Evolutionary conservation across 1,140 invertebrate species (phyloP).

Genomic region (Pararge aegeria): DNA sequence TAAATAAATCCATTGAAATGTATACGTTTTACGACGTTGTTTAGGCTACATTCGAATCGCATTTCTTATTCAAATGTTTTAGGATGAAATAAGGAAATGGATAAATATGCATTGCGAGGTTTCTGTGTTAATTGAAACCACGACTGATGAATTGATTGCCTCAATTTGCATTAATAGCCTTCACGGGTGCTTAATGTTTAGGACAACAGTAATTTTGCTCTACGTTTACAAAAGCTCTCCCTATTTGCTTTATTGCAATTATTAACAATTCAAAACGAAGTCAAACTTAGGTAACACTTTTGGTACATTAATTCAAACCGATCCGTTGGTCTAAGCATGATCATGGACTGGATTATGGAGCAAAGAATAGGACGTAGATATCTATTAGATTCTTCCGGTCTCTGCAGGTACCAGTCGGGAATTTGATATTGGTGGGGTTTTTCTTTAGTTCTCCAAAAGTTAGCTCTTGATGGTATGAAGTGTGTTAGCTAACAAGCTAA

Average conservation of each 20-base stretch:
- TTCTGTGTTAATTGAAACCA: constrained; percentile 41
- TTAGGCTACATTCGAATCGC: constrained; percentile 15
- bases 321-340: too few relatives aligned
- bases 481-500: too few relatives aligned
- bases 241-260: not conserved
- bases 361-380: too few relatives aligned
- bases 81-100: constrained; percentile 23
- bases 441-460: too few relatives aligned
- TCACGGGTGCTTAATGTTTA: constrained; percentile 17
- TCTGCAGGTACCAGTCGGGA: too few relatives aligned
- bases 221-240: not conserved
- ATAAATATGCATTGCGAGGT: constrained; percentile 30
- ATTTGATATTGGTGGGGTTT: too few relatives aligned
- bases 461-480: too few relatives aligned
- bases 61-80: constrained; percentile 22
- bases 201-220: constrained; percentile 8
- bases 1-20: constrained; percentile 21
- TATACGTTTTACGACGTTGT: constrained; percentile 17
- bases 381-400: too few relatives aligned
- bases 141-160: constrained; percentile 40
- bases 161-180: constrained; percentile 27
- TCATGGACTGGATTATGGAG: too few relatives aligned
- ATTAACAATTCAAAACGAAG: too few relatives aligned
- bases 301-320: not conserved
- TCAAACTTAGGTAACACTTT: not conserved